Evolutionary conservation across 2,888 invertebrate species (phyloP).

Genomic region (Gibbula magus): DNA sequence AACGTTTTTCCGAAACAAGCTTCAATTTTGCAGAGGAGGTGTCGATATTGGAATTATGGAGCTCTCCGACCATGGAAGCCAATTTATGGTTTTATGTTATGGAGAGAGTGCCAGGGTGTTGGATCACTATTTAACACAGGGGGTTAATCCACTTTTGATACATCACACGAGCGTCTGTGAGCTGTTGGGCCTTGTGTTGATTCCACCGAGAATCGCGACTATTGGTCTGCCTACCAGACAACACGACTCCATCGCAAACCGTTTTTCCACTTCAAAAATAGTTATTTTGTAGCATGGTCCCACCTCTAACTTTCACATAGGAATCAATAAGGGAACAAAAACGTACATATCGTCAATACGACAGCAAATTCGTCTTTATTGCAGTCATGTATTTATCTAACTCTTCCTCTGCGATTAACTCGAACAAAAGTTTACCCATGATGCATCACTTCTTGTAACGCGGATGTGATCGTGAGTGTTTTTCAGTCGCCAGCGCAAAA

Average conservation of each 20-base stretch:
- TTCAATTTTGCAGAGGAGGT: neutral
- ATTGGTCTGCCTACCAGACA: neutral
- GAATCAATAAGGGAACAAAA: neutral
- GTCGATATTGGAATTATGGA: neutral
- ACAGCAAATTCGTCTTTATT: conserved; percentile 16
- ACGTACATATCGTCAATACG: neutral
- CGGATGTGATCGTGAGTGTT: neutral
- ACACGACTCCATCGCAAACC: neutral
- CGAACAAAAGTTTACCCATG: neutral
- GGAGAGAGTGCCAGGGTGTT: neutral
- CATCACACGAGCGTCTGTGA: neutral
- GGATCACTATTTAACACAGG: neutral
- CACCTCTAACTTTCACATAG: neutral
- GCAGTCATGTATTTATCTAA: neutral
- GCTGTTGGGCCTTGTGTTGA: neutral
- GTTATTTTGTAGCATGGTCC: neutral
- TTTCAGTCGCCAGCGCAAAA: neutral
- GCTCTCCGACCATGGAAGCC: too few relatives aligned
- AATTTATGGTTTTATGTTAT: neutral
- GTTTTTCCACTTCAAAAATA: conserved; percentile 4
- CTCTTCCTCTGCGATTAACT: conserved; percentile 9
- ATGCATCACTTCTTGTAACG: neutral
- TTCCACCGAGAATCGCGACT: neutral
- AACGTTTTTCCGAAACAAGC: neutral
- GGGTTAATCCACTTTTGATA: neutral